These are phyloP conservation scores for Iselma pallidipennis DNA, from an alignment of 2,888 invertebrate genomes.

Conservation along the genomic window DNA sequence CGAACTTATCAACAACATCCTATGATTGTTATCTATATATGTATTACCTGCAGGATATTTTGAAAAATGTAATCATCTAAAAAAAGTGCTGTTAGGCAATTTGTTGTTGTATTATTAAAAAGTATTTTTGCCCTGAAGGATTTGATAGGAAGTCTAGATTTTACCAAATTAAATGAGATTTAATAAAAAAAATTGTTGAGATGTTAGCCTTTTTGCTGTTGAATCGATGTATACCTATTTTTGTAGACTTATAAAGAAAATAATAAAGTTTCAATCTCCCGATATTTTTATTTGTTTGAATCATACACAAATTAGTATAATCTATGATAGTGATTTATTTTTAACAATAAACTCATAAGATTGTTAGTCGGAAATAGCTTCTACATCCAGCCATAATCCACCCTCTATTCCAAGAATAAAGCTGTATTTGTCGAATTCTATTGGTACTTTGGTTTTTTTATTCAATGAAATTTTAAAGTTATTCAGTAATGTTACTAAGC, in stretches of 20 bases:
- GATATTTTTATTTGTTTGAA: too few species aligned
- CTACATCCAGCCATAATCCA: background rate
- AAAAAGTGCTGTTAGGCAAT: too few species aligned
- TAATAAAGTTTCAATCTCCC: background rate
- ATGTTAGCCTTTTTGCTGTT: background rate
- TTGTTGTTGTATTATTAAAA: background rate
- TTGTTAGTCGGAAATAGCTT: too few species aligned
- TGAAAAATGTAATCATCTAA: too few species aligned
- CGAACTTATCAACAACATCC: too few species aligned
- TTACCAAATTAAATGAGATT: too few species aligned
- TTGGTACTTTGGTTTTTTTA: background rate
- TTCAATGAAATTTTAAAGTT: background rate
- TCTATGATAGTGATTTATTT: too few species aligned
- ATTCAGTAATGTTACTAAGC: background rate
- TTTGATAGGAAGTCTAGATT: background rate
- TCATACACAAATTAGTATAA: too few species aligned
- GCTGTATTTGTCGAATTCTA: background rate
- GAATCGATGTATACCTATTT: background rate
- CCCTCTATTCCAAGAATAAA: background rate
- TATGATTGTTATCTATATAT: too few species aligned
- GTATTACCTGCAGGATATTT: too few species aligned
- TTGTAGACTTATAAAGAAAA: slow-evolving; percentile 2
- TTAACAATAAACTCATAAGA: too few species aligned
- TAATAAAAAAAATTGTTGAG: background rate
- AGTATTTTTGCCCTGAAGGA: background rate